These are phyloP conservation scores for Lota lota DNA, from an alignment of 2,113 vertebrate genomes.

Conservation along the genomic window DNA sequence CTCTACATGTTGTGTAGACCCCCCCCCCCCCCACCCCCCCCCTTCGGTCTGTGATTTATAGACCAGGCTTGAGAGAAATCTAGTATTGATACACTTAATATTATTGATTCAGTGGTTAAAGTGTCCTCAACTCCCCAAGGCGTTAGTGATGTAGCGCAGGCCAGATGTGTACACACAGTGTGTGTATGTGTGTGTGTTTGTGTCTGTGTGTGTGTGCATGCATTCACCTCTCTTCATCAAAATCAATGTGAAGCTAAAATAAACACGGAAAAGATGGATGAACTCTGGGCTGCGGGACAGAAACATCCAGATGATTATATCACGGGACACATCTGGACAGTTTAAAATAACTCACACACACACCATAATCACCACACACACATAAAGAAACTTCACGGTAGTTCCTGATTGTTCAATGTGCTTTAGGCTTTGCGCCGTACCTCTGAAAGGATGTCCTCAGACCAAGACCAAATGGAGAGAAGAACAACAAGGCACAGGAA, in stretches of 20 bases:
- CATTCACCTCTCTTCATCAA: slow-evolving; percentile 26
- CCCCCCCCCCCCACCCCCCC: too few relatives aligned
- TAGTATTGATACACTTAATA: slow-evolving; percentile 46
- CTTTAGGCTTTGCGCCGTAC: slow-evolving; percentile 34
- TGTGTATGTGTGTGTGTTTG: not conserved
- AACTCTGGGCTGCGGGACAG: slow-evolving; percentile 50
- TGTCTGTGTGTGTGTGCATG: slow-evolving; percentile 18
- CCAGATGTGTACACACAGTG: not conserved
- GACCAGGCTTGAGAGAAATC: slow-evolving; percentile 21
- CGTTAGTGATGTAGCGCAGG: slow-evolving; percentile 36
- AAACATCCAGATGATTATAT: slow-evolving; percentile 63
- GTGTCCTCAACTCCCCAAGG: slow-evolving; percentile 5
- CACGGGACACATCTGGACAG: slow-evolving; percentile 62
- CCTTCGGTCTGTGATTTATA: slow-evolving; percentile 34
- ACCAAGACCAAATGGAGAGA: slow-evolving; percentile 46
- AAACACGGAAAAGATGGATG: slow-evolving; percentile 59
- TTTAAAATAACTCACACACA: slow-evolving; percentile 57
- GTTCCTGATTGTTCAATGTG: slow-evolving; percentile 58
- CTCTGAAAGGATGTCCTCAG: slow-evolving; percentile 55
- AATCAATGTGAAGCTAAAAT: slow-evolving; percentile 58
- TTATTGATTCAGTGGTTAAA: slow-evolving; percentile 58
- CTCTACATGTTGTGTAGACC: too few relatives aligned
- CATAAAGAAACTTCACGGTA: slow-evolving; percentile 1
- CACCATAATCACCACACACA: not conserved
- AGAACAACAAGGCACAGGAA: slow-evolving; percentile 40